phyloP scores from a whole-genome alignment of 2,888 invertebrate genomes.

The Caenorhabditis zanzibari region DNA sequence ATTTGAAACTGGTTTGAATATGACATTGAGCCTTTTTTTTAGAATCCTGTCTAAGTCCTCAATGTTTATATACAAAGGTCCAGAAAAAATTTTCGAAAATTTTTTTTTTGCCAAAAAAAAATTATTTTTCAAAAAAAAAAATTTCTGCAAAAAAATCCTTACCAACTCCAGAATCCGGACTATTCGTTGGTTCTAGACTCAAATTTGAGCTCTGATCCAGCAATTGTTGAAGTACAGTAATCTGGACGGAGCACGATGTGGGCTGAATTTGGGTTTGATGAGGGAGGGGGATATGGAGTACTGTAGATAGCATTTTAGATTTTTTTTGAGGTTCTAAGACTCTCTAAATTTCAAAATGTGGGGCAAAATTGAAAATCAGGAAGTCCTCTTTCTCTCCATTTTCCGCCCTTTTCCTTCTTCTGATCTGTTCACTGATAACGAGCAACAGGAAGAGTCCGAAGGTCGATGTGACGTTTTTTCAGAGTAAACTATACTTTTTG shows the following conservation, averaged over 20 bases:
- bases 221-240: constrained; percentile 64
- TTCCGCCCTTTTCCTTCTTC: constrained; percentile 6
- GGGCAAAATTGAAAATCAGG: constrained; percentile 10
- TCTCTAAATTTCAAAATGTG: background rate
- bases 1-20: too few relatives aligned
- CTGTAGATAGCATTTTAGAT: constrained; percentile 28
- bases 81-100: too few relatives aligned
- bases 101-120: too few relatives aligned
- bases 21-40: too few relatives aligned
- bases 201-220: constrained; percentile 50
- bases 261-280: constrained; percentile 54
- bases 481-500: constrained; percentile 32
- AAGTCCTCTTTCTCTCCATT: too few relatives aligned
- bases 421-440: constrained; percentile 32
- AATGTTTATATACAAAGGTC: too few relatives aligned
- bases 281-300: constrained; percentile 25
- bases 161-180: constrained; percentile 69
- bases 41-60: too few relatives aligned
- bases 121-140: too few relatives aligned
- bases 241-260: constrained; percentile 65
- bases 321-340: background rate
- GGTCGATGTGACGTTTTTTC: constrained; percentile 54
- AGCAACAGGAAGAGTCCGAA: constrained; percentile 46
- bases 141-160: constrained; percentile 15
- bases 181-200: constrained; percentile 56